phyloP scores from a whole-genome alignment of 2,797 vertebrate species.

The Austrolebias charrua region DNA sequence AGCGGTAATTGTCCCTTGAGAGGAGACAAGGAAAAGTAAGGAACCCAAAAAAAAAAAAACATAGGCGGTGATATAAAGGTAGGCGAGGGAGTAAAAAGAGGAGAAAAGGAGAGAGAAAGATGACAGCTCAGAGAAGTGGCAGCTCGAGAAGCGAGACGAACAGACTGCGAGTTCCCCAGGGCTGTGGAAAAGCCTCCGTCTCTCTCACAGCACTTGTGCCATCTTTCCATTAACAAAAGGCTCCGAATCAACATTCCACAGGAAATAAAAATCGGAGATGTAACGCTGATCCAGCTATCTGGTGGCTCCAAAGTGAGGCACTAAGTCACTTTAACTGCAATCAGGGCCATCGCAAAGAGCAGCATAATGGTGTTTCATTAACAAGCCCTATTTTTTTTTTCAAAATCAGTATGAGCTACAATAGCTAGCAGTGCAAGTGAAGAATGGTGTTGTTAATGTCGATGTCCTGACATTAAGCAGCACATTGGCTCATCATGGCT shows the following conservation, averaged over 20 bases:
- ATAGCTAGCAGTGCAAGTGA: slow-evolving; percentile 63
- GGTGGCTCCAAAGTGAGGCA: slow-evolving; percentile 48
- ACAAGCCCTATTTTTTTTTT: slow-evolving; percentile 37
- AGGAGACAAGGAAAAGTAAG: slow-evolving; percentile 59
- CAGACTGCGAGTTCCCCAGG: slow-evolving; percentile 65
- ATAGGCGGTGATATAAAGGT: slow-evolving; percentile 32
- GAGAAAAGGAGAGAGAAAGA: slow-evolving; percentile 42
- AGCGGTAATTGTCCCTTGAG: slow-evolving; percentile 76
- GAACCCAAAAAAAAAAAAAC: slow-evolving; percentile 26
- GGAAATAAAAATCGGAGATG: slow-evolving; percentile 69
- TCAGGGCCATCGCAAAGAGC: slow-evolving; percentile 70
- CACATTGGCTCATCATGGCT: slow-evolving; percentile 73
- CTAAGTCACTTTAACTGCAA: slow-evolving; percentile 74
- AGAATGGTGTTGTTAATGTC: slow-evolving; percentile 78
- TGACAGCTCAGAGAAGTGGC: slow-evolving; percentile 65
- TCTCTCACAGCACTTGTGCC: slow-evolving; percentile 49
- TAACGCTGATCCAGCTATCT: slow-evolving; percentile 61
- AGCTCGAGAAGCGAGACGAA: slow-evolving; percentile 60
- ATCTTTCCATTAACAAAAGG: slow-evolving; percentile 59
- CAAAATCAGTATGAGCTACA: slow-evolving; percentile 49
- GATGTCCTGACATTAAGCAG: slow-evolving; percentile 78
- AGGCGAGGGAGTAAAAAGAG: slow-evolving; percentile 36
- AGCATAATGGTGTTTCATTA: slow-evolving; percentile 74
- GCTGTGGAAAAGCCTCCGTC: slow-evolving; percentile 58
- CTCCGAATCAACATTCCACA: slow-evolving; percentile 67